These are phyloP conservation scores for Drosophila tripunctata DNA, from an alignment of 2,888 invertebrate genomes.

Conservation along the genomic window DNA sequence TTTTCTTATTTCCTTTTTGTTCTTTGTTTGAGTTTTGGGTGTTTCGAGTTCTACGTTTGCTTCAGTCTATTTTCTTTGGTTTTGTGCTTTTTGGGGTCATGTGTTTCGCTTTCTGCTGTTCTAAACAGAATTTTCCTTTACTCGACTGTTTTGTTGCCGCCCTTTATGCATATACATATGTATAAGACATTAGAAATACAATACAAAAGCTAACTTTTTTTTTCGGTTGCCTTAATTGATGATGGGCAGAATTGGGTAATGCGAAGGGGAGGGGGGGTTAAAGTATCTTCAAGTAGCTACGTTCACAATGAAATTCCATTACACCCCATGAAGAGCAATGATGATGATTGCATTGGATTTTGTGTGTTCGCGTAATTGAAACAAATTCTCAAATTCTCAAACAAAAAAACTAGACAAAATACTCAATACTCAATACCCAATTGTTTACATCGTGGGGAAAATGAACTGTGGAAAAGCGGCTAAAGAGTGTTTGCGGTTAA, in stretches of 20 bases:
- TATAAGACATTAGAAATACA: slow-evolving; percentile 46
- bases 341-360: slow-evolving; percentile 43
- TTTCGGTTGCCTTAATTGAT: slow-evolving; percentile 44
- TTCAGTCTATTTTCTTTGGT: neutral
- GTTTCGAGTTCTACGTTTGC: slow-evolving; percentile 37
- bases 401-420: too few species aligned
- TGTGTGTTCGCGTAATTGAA: slow-evolving; percentile 49
- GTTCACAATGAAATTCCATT: slow-evolving; percentile 35
- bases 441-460: slow-evolving; percentile 26
- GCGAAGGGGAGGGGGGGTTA: neutral
- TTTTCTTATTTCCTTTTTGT: neutral
- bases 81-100: slow-evolving; percentile 58
- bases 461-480: slow-evolving; percentile 7
- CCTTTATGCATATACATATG: slow-evolving; percentile 2
- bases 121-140: slow-evolving; percentile 32
- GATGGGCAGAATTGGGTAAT: neutral
- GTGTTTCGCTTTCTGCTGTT: slow-evolving; percentile 51
- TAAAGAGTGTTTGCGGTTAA: neutral
- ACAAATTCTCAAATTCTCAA: slow-evolving; percentile 30
- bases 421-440: slow-evolving; percentile 1
- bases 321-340: slow-evolving; percentile 31
- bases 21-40: slow-evolving; percentile 28
- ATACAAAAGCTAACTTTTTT: slow-evolving; percentile 32
- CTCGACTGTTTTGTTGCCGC: neutral
- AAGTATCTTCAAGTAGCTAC: slow-evolving; percentile 33